Conservation (phyloP, 2,797 vertebrate species). For the Nyctalus aviator region DNA sequence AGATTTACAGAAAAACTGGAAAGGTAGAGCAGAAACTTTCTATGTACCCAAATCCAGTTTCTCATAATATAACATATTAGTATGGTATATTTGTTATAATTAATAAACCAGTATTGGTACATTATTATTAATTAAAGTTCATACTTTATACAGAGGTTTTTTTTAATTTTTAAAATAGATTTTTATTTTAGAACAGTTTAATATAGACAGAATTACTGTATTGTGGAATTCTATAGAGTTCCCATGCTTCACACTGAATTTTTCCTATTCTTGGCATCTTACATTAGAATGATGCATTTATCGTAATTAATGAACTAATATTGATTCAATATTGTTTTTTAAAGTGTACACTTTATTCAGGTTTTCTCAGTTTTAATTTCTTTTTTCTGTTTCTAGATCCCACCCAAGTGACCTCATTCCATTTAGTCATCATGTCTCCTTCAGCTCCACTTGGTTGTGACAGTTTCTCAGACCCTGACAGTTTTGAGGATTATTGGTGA, state of each 20-base stretch:
- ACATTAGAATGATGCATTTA: background rate
- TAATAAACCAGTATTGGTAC: background rate
- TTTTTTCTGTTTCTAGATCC: background rate
- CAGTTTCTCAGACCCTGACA: background rate
- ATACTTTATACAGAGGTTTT: background rate
- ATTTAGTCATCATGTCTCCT: background rate
- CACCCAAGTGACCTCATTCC: background rate
- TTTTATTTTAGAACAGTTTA: background rate
- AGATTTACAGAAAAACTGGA: constrained; percentile 26
- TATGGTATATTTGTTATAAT: background rate
- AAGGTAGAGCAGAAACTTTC: background rate
- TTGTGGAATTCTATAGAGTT: background rate
- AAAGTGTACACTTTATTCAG: background rate
- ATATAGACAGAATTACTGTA: constrained; percentile 27
- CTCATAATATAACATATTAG: background rate
- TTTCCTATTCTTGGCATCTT: constrained; percentile 23
- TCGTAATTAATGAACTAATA: constrained; percentile 36
- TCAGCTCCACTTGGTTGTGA: background rate
- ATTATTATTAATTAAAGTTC: background rate
- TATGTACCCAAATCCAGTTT: background rate
- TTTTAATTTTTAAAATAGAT: background rate
- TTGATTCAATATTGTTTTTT: background rate
- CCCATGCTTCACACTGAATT: background rate
- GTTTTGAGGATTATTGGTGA: background rate
- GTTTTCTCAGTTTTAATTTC: background rate